These are phyloP conservation scores for Etheostoma spectabile DNA, from an alignment of 2,113 vertebrate species.

Conservation along the genomic window DNA sequence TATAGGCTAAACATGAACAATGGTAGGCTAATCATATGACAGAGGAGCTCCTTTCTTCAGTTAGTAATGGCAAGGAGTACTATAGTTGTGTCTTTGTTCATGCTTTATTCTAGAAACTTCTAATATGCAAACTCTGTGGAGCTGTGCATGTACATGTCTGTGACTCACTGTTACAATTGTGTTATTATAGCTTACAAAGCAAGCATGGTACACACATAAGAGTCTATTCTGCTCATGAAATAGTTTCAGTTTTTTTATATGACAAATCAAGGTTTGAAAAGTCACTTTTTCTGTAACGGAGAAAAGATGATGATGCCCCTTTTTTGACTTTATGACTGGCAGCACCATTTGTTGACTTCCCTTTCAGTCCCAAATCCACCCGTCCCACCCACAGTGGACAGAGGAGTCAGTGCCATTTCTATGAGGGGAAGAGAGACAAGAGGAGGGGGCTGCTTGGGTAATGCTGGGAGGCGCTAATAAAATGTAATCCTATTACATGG, in stretches of 20 bases:
- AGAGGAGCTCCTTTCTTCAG: slow-evolving; percentile 23
- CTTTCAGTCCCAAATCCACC: slow-evolving; percentile 38
- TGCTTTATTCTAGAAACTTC: neutral
- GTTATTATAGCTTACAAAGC: slow-evolving; percentile 1
- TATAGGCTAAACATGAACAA: slow-evolving; percentile 29
- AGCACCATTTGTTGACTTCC: slow-evolving; percentile 21
- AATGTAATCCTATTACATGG: slow-evolving; percentile 88
- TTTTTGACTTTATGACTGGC: neutral
- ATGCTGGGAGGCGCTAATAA: slow-evolving; percentile 87
- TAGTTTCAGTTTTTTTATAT: neutral
- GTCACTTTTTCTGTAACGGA: slow-evolving; percentile 6
- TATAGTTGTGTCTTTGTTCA: slow-evolving; percentile 13
- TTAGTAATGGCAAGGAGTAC: slow-evolving; percentile 9
- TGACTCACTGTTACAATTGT: neutral
- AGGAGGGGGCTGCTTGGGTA: slow-evolving; percentile 77
- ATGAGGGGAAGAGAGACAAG: slow-evolving; percentile 76
- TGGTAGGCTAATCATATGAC: slow-evolving; percentile 15
- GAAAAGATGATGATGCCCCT: slow-evolving; percentile 7
- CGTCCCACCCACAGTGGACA: slow-evolving; percentile 69
- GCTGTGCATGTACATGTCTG: neutral
- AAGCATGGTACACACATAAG: neutral
- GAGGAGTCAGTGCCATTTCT: slow-evolving; percentile 71
- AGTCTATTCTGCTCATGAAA: neutral
- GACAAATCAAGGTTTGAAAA: neutral
- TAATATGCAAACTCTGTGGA: neutral